These are phyloP conservation scores for Poeciliopsis turrubarensis DNA, from an alignment of 2,113 vertebrate species.

Conservation along the genomic window DNA sequence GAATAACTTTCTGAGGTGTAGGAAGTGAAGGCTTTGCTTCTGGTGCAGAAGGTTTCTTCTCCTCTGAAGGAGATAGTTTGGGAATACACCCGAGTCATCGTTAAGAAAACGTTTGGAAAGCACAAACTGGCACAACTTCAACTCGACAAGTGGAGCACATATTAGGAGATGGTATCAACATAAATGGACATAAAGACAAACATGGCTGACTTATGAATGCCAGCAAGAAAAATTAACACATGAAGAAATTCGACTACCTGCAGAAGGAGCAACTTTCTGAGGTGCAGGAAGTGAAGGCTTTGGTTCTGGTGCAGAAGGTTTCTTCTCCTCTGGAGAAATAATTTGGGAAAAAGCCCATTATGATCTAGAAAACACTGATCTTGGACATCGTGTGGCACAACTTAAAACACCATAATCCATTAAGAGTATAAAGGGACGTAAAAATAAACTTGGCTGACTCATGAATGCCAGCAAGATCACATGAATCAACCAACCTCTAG, in stretches of 20 bases:
- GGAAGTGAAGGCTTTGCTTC: constrained; percentile 29
- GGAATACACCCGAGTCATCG: constrained; percentile 50
- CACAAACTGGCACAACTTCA: background rate
- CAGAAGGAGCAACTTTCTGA: constrained; percentile 20
- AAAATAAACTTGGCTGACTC: background rate
- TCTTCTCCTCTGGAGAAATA: constrained; percentile 53
- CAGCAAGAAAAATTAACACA: background rate
- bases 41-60: constrained; percentile 43
- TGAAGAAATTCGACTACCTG: constrained; percentile 17
- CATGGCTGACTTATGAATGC: background rate
- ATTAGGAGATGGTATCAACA: background rate
- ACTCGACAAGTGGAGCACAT: too few relatives aligned
- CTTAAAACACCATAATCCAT: background rate
- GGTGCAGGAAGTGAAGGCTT: constrained; percentile 34
- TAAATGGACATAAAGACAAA: background rate
- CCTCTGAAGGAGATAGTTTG: constrained; percentile 53
- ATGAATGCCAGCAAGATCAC: background rate
- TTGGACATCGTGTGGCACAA: background rate
- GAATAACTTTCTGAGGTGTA: constrained; percentile 18
- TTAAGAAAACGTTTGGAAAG: background rate
- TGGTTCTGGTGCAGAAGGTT: constrained; percentile 9
- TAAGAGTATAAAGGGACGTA: background rate
- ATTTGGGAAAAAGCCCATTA: constrained; percentile 51
- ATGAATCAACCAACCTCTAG: constrained; percentile 17
- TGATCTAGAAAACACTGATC: constrained; percentile 1